Base-by-base conservation (phyloP, 2,113 vertebrate species). In the Nycticebus coucang region DNA sequence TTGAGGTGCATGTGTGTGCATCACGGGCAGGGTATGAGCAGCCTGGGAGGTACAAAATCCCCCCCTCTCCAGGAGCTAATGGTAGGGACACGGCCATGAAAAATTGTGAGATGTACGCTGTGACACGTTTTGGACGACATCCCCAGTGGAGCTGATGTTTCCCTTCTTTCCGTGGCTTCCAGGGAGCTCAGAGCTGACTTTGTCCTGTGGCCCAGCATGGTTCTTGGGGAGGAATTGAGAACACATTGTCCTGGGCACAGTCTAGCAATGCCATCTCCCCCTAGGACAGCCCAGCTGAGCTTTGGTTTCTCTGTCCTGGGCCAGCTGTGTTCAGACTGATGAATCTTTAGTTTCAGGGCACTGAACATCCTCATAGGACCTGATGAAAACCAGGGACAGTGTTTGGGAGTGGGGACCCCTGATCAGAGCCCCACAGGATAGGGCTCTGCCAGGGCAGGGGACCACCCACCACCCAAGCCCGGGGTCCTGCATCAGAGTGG, bases 21-120 rank as follows among this genome's bases (percentile, higher is more conserved):
- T 14, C 18, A 9, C 3, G 57, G 41, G 24, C 4, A 1, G 1
- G 33, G 75, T 35, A 21, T 0, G 2, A 45, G 75, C n/a, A 22
- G n/a, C 30, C 26, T 0, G 7, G 62, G 0, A 0, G 79, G 59
- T 1, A 12, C 24, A 26, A 13, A 4, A 0, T 8, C 11, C 26
- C 24, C 4, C 18, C 72, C 33, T 68, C 26, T 45, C 45, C 1
- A 4, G 72, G 66, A 80, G 15, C 3, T 7, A 1, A 4, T 0
- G 0, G 45, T 30, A 0, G 1, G 13, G 18, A 17, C 15, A 19
- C 1, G 4, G 30, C 18, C 21, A 7, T 1, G 11, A 78, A 35
- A 12, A 50, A 53, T 28, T 17, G 4, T 4, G 5, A 10, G 59
- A 8, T 5, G 30, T 41, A 1, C 7, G 2, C 10, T 0, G 57